Evolutionary conservation across 2,113 vertebrate genomes (phyloP).

Genomic region (Atractosteus spatula): DNA sequence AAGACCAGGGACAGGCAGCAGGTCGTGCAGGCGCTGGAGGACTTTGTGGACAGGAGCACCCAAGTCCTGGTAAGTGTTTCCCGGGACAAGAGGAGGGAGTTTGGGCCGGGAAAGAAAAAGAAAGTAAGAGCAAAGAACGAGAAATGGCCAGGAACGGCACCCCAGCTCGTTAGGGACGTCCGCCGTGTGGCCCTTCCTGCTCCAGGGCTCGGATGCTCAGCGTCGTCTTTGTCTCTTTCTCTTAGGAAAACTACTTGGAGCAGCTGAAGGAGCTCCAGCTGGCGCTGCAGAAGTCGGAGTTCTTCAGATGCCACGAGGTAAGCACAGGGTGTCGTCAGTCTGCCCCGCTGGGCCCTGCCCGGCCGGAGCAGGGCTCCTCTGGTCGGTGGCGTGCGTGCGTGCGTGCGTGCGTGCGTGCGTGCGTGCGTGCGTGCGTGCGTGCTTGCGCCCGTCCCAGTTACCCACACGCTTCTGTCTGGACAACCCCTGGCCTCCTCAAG

Average conservation of each 20-base stretch:
- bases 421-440: too few relatives aligned
- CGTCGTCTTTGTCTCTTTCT: neutral
- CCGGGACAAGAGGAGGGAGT: neutral
- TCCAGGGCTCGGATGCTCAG: neutral
- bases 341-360: neutral
- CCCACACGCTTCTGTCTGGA: too few relatives aligned
- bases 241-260: slow-evolving; percentile 71
- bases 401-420: too few relatives aligned
- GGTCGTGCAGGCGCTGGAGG: slow-evolving; percentile 71
- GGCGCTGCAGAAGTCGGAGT: slow-evolving; percentile 71
- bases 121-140: too few relatives aligned
- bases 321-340: slow-evolving; percentile 1
- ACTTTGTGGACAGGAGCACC: slow-evolving; percentile 74
- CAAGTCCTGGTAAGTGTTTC: slow-evolving; percentile 67
- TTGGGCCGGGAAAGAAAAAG: neutral
- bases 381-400: too few relatives aligned
- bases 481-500: too few relatives aligned
- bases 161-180: too few relatives aligned
- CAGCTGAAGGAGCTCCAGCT: slow-evolving; percentile 68
- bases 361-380: neutral
- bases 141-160: too few relatives aligned
- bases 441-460: too few relatives aligned
- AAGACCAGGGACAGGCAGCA: slow-evolving; percentile 77
- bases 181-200: too few relatives aligned
- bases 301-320: slow-evolving; percentile 85